Evolutionary conservation across 2,888 invertebrate genomes (phyloP).

Genomic region (Oligia fasciuncula): DNA sequence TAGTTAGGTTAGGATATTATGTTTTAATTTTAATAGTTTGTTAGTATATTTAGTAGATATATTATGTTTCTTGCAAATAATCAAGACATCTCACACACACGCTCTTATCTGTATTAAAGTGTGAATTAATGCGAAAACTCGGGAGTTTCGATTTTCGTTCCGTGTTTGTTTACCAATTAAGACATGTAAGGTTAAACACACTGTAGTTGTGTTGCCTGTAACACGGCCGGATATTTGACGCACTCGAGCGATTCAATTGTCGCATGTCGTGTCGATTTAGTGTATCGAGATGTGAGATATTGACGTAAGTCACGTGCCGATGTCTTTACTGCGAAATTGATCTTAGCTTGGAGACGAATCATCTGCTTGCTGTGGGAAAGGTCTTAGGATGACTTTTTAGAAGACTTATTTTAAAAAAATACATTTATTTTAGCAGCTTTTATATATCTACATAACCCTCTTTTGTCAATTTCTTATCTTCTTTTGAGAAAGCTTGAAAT

Average conservation of each 20-base stretch:
- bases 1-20: neutral
- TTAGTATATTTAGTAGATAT: neutral
- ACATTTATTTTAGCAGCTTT: neutral
- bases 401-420: neutral
- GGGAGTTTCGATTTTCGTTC: neutral
- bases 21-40: neutral
- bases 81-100: no score
- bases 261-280: constrained; percentile 18
- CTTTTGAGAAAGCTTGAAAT: no score
- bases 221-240: constrained; percentile 24
- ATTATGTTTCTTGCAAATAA: neutral
- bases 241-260: constrained; percentile 9
- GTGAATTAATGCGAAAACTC: neutral
- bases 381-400: neutral
- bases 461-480: no score
- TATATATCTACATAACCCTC: no score
- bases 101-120: neutral
- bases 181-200: neutral
- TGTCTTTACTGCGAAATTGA: neutral
- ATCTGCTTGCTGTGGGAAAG: neutral
- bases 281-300: constrained; percentile 10
- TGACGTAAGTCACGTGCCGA: neutral
- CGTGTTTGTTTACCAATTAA: constrained; percentile 11
- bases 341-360: neutral
- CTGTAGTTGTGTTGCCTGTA: neutral